Conservation (phyloP, 2,888 invertebrate species). For the Silvanus unidentatus region DNA sequence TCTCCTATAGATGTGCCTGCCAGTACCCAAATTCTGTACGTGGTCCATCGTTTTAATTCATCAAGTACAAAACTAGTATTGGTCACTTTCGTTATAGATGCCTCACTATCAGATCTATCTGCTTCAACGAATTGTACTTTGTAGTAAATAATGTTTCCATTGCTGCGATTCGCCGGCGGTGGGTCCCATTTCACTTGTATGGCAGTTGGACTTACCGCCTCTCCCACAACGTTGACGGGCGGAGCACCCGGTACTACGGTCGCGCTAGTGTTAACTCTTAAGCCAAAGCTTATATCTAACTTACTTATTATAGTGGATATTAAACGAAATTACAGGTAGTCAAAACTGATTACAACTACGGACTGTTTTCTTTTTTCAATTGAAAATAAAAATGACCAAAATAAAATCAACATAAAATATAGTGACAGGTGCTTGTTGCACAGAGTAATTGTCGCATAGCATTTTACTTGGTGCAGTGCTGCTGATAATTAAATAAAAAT, state of each 20-base stretch:
- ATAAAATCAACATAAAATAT: conserved; percentile 30
- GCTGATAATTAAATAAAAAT: conserved; percentile 32
- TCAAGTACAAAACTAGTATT: conserved; percentile 78
- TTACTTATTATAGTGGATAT: conserved; percentile 36
- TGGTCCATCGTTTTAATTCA: conserved; percentile 90
- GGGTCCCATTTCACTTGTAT: conserved; percentile 90
- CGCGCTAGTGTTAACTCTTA: conserved; percentile 30
- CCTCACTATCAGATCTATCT: conserved; percentile 78
- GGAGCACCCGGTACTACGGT: conserved; percentile 90
- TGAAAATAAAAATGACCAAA: too few species aligned
- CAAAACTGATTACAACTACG: too few species aligned
- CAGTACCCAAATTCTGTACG: conserved; percentile 94
- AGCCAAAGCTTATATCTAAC: conserved; percentile 33
- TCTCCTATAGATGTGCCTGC: conserved; percentile 96
- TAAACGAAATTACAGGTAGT: conserved; percentile 37
- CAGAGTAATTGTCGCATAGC: conserved; percentile 27
- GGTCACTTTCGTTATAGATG: conserved; percentile 72
- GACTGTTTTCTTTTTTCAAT: too few species aligned
- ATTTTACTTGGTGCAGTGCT: conserved; percentile 44
- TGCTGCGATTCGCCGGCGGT: conserved; percentile 83
- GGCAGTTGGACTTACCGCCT: conserved; percentile 81
- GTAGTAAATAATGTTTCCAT: conserved; percentile 92
- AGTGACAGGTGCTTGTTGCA: conserved; percentile 40
- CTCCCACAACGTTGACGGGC: conserved; percentile 87
- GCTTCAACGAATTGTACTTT: conserved; percentile 86